phyloP scores from a whole-genome alignment of 1,140 invertebrate species.

The Stegodyphus dumicola region DNA sequence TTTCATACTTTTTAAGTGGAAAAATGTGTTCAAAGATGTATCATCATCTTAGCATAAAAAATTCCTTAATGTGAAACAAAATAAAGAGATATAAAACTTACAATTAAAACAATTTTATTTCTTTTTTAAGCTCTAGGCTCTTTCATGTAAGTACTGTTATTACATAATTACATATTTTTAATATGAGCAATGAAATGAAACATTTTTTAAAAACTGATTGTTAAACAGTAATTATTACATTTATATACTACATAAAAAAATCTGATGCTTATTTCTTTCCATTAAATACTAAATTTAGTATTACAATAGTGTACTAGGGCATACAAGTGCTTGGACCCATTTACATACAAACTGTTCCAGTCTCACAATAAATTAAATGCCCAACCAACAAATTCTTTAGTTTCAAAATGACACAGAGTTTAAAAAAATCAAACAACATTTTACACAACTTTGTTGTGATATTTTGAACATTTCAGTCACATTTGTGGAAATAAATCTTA shows the following conservation, averaged over 20 bases:
- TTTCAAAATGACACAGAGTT: not conserved
- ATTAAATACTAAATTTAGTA: not conserved
- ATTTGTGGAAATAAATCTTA: not conserved
- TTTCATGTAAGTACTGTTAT: conserved; percentile 50
- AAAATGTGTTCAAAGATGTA: no score
- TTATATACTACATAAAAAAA: not conserved
- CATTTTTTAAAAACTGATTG: conserved; percentile 9
- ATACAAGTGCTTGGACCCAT: conserved; percentile 36
- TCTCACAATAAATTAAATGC: conserved; percentile 6
- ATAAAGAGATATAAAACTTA: no score
- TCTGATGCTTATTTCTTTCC: not conserved
- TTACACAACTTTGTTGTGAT: no score
- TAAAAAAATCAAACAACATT: not conserved
- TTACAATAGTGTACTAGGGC: not conserved
- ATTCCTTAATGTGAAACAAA: no score
- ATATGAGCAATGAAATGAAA: conserved; percentile 8
- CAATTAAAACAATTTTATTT: conserved; percentile 51
- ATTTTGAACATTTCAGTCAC: no score
- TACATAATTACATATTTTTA: conserved; percentile 16
- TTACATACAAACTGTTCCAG: conserved; percentile 9
- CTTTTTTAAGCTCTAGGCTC: conserved; percentile 55
- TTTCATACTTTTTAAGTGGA: no score
- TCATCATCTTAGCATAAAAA: no score
- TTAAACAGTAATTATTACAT: conserved; percentile 9
- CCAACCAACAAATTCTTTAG: not conserved